Conservation (phyloP, 37 sponge, comb jelly and placozoan genomes). For the Hormiphora californensis region DNA sequence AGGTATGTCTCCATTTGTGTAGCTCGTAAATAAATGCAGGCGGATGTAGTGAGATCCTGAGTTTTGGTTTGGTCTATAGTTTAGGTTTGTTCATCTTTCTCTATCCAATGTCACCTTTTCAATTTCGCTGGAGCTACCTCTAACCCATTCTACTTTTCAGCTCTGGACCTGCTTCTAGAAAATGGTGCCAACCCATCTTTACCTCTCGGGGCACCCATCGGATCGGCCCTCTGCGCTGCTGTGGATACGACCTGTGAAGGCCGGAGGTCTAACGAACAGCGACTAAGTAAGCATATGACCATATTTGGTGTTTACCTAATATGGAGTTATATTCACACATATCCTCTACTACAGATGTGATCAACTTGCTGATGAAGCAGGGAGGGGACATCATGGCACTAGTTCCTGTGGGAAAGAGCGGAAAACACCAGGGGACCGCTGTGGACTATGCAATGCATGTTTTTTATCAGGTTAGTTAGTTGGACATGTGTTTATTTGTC, state of each 20-base stretch:
- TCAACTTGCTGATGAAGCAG: constrained; percentile 55
- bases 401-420: constrained; percentile 54
- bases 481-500: background rate
- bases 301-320: background rate
- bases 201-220: constrained; percentile 62
- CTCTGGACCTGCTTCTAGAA: constrained; percentile 61
- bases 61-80: background rate
- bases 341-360: background rate
- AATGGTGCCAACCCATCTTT: constrained; percentile 66
- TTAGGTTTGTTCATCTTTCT: background rate
- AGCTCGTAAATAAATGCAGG: background rate
- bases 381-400: constrained; percentile 60
- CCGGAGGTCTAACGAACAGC: constrained; percentile 5
- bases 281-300: background rate
- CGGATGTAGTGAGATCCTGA: too few relatives aligned
- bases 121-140: background rate
- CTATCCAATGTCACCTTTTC: background rate
- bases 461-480: constrained; percentile 63
- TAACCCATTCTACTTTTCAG: constrained; percentile 21
- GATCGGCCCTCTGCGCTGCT: constrained; percentile 66
- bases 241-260: constrained; percentile 18
- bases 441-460: constrained; percentile 68
- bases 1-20: background rate
- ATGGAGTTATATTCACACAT: background rate
- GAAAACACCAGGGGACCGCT: constrained; percentile 56